Evolutionary conservation across 2,797 vertebrate species (phyloP), one percentile per base, ranked within the genome.

Genomic region (Phalloptychus januarius): DNA sequence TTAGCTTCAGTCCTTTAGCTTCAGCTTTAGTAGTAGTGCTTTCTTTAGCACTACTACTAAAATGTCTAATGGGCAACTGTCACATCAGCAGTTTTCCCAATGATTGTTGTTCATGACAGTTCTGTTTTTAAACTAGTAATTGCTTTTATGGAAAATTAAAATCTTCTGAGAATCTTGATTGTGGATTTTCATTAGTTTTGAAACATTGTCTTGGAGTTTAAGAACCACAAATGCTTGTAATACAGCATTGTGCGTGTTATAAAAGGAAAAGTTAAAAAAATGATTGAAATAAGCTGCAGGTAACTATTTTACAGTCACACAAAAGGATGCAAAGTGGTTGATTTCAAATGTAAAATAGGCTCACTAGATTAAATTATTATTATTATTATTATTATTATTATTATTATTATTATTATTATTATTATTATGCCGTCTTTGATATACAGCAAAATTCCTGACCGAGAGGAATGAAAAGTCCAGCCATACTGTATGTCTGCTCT

Each of bases 391-490:
- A 42, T 42, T 42, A 42, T 42, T 42, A 42, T 42, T 42, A 44
- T 44, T 44, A 44, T 44, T 44, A 42, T 42, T 40, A 40, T 40
- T 40, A 40, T 40, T 7, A 50, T 10, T n/a, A 56, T 23, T n/a
- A 54, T 50, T 23, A 50, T 52, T 13, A 56, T 54, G 25, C 25
- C 11, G n/a, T 28, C 25, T 56, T 10, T 42, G 61, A 40, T 69
- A 78, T 73, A 58, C 80, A 58, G 74, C 42, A 76, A 18, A 74
- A 77, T 75, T 83, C 83, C 82, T 72, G 61, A 75, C 50, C 74
- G 71, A 76, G 76, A 74, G 69, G 12, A 69, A 69, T 69, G 12
- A 28, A 70, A 70, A 44, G 67, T 44, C 65, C 8, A 2, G 40
- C 67, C 40, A 44, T 8, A 42, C 38, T 42, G 15, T 16, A 69